phyloP scores from a whole-genome alignment of 2,113 vertebrate genomes.

The Gymnocephalus cernua region DNA sequence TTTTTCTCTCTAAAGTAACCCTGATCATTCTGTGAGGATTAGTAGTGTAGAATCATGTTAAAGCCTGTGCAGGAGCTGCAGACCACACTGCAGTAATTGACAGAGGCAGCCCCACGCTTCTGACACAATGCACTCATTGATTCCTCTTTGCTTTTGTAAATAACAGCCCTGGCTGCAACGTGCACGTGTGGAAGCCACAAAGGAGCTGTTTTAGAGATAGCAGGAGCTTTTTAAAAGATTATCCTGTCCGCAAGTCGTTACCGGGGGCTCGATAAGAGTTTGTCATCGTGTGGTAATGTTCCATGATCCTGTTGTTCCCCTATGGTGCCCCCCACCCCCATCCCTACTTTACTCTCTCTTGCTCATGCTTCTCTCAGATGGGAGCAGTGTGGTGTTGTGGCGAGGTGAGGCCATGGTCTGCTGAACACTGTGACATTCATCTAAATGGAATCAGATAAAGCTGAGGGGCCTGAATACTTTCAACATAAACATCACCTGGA shows the following conservation, averaged over 20 bases:
- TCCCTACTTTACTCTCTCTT: conserved; percentile 40
- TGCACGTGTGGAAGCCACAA: conserved; percentile 59
- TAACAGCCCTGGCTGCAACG: conserved; percentile 23
- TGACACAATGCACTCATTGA: conserved; percentile 66
- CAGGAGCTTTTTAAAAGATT: conserved; percentile 59
- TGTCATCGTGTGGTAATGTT: conserved; percentile 67
- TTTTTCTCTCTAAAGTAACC: not conserved
- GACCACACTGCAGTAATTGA: conserved; percentile 15
- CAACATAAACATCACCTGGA: conserved; percentile 76
- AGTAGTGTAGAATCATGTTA: not conserved
- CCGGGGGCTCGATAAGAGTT: conserved; percentile 55
- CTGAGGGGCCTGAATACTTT: conserved; percentile 57
- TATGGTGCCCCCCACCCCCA: conserved; percentile 3
- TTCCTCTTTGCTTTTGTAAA: conserved; percentile 42
- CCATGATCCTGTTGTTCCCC: conserved; percentile 65
- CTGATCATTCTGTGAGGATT: conserved; percentile 40
- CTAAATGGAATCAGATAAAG: conserved; percentile 76
- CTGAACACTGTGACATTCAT: conserved; percentile 74
- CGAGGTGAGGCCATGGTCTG: conserved; percentile 59
- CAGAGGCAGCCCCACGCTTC: conserved; percentile 30
- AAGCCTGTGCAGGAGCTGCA: conserved; percentile 26
- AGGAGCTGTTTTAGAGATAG: conserved; percentile 55
- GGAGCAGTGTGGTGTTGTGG: conserved; percentile 69
- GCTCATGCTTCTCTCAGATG: conserved; percentile 45
- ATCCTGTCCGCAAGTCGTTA: conserved; percentile 68